Conservation (phyloP, 1,140 invertebrate species). For the Lordiphosa mommai region DNA sequence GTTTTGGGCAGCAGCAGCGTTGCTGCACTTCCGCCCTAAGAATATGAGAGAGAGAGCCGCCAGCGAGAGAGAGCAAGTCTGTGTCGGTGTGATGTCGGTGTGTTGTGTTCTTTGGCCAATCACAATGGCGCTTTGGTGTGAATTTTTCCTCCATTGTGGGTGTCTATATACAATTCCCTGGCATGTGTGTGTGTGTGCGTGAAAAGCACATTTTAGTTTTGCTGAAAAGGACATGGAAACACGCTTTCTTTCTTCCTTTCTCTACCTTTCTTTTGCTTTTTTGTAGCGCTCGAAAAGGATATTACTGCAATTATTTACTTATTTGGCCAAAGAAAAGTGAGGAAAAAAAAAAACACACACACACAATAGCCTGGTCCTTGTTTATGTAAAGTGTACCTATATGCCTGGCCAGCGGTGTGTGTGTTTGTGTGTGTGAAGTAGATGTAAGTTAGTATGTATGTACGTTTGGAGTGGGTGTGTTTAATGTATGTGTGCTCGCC, state of each 20-base stretch:
- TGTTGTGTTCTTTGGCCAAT: constrained; percentile 59
- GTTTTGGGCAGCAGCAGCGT: constrained; percentile 54
- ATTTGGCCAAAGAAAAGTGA: constrained; percentile 70
- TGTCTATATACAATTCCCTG: constrained; percentile 61
- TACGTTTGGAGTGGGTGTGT: neutral
- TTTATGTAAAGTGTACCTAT: constrained; percentile 28
- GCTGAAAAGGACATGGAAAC: constrained; percentile 74
- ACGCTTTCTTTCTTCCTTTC: constrained; percentile 63
- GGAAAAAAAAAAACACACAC: constrained; percentile 35
- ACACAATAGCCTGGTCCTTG: constrained; percentile 38
- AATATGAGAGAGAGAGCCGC: constrained; percentile 20
- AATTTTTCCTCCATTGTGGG: constrained; percentile 77
- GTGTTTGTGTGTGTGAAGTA: neutral
- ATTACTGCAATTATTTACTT: constrained; percentile 78
- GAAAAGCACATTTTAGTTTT: constrained; percentile 73
- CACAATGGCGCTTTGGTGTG: constrained; percentile 73
- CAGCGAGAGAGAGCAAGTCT: constrained; percentile 9
- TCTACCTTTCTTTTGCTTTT: constrained; percentile 33
- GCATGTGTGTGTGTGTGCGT: constrained; percentile 37
- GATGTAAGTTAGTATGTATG: no score
- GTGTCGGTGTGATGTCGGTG: constrained; percentile 13
- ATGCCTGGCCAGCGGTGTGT: constrained; percentile 23
- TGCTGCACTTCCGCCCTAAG: constrained; percentile 65
- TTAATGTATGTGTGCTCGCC: constrained; percentile 6
- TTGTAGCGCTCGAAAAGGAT: constrained; percentile 67